Base-by-base conservation (phyloP, 2,888 invertebrate genomes). In the Pegoplata infirma region DNA sequence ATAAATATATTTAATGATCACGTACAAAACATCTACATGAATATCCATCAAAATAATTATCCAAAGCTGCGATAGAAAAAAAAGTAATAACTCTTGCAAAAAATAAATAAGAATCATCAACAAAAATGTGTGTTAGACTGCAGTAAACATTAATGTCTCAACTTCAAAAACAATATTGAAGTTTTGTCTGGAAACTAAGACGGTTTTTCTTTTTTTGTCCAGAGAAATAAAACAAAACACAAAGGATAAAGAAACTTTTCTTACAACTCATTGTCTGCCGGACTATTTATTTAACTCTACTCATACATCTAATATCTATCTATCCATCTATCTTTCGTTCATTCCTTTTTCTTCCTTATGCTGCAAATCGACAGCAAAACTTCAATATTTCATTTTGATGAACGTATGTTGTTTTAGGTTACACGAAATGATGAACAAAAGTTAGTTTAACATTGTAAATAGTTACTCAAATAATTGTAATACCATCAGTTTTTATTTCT, bases 301-400 rank as follows among this genome's bases (percentile, higher is more conserved):
- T 61, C 40, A 53, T n/a, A 32, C 56, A 47, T 64, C n/a, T n/a
- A n/a, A n/a, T n/a, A n/a, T n/a, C 64, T 40, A 58, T 69, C 63
- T 63, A 23, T 46, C 46, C 25, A 47, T 40, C 44, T 44, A 16
- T 66, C 21, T 10, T 61, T 21, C 8, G 19, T 53, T 8, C 44
- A 53, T 47, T 47, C 63, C 25, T 8, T 16, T 28, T 10, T 55
- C 53, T 32, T n/a, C 32, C 28, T 3, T 74, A 16, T 7, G 25
- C 28, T 59, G n/a, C 17, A 55, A 66, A 72, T 75, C 71, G 79
- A 75, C 79, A 79, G 71, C 56, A 67, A 44, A 76, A 75, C 75
- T 79, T 75, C 61, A 79, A 79, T 79, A 75, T 79, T 74, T 79
- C 75, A 79, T 79, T 75, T 75, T 79, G 79, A 79, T 63, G 75